These are phyloP conservation scores for Nautilus pompilius DNA, from an alignment of 1,140 invertebrate genomes.

Conservation along the genomic window DNA sequence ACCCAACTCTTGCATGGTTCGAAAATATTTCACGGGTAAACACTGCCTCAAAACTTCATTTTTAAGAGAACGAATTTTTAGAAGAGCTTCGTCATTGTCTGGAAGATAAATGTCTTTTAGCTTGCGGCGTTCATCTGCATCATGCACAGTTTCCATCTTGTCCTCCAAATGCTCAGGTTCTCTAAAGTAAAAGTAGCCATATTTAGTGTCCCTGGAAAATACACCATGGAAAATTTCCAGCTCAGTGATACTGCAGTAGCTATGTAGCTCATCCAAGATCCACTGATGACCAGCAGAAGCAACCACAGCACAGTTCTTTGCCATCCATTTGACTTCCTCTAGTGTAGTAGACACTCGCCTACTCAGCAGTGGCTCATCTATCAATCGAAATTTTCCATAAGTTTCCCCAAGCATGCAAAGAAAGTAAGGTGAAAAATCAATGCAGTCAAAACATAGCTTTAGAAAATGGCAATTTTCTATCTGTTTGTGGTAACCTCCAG, in stretches of 20 bases:
- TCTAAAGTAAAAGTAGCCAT: slow-evolving; percentile 47
- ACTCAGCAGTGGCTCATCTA: slow-evolving; percentile 21
- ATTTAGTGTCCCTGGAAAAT: slow-evolving; percentile 33
- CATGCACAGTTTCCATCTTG: slow-evolving; percentile 28
- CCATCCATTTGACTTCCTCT: slow-evolving; percentile 36
- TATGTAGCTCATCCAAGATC: slow-evolving; percentile 32
- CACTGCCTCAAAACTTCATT: slow-evolving; percentile 51
- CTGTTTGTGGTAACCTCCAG: slow-evolving; percentile 21
- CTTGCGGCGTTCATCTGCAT: slow-evolving; percentile 19
- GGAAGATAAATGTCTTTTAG: slow-evolving; percentile 19
- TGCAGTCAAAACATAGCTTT: slow-evolving; percentile 35
- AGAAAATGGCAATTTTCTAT: slow-evolving; percentile 35
- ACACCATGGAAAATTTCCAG: slow-evolving; percentile 50
- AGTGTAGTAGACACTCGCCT: slow-evolving; percentile 14
- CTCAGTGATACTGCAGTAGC: slow-evolving; percentile 44
- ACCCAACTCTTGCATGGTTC: slow-evolving; percentile 39
- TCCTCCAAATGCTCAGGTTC: slow-evolving; percentile 48
- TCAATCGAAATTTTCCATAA: slow-evolving; percentile 41
- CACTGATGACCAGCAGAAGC: slow-evolving; percentile 43
- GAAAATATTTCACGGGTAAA: slow-evolving; percentile 48
- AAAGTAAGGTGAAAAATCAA: slow-evolving; percentile 47
- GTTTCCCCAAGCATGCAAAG: slow-evolving; percentile 48
- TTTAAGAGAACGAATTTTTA: slow-evolving; percentile 44
- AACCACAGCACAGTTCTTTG: slow-evolving; percentile 42
- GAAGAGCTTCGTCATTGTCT: slow-evolving; percentile 39